These are phyloP conservation scores for Caerostris darwini DNA, from an alignment of 1,140 invertebrate species.

Conservation along the genomic window DNA sequence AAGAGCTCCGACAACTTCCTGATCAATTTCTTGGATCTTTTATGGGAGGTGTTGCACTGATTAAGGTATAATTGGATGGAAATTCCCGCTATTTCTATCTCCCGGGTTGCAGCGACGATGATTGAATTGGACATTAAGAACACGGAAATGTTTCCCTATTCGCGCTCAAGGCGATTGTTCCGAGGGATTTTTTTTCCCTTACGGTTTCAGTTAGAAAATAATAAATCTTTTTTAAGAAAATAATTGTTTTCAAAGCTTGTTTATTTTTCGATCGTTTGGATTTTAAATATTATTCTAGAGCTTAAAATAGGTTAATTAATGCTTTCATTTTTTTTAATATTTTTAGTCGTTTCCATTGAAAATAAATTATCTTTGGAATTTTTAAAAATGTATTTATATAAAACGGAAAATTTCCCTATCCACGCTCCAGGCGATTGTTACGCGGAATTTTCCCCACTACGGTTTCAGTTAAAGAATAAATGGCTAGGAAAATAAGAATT, in stretches of 20 bases:
- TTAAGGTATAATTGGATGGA: not conserved
- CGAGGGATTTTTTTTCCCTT: not conserved
- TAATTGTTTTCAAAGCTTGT: too few relatives aligned
- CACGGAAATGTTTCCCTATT: not conserved
- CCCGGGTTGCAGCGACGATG: not conserved
- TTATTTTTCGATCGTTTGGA: too few relatives aligned
- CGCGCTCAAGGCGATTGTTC: not conserved
- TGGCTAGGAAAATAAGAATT: too few relatives aligned
- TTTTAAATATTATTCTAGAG: too few relatives aligned
- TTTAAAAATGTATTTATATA: too few relatives aligned
- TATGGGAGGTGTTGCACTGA: not conserved
- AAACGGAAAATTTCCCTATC: too few relatives aligned
- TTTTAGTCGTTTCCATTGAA: too few relatives aligned
- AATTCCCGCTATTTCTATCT: not conserved
- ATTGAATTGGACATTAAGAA: constrained; percentile 27
- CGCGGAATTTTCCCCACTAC: too few relatives aligned
- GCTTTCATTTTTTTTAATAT: not conserved
- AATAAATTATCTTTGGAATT: too few relatives aligned
- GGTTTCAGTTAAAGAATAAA: too few relatives aligned
- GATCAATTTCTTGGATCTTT: constrained; percentile 16
- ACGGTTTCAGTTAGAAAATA: not conserved
- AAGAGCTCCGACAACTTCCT: not conserved
- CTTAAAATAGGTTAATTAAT: too few relatives aligned
- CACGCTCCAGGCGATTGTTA: too few relatives aligned
- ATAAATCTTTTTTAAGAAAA: not conserved